Conservation (phyloP, 2,113 vertebrate species). For the Gallinago media region DNA sequence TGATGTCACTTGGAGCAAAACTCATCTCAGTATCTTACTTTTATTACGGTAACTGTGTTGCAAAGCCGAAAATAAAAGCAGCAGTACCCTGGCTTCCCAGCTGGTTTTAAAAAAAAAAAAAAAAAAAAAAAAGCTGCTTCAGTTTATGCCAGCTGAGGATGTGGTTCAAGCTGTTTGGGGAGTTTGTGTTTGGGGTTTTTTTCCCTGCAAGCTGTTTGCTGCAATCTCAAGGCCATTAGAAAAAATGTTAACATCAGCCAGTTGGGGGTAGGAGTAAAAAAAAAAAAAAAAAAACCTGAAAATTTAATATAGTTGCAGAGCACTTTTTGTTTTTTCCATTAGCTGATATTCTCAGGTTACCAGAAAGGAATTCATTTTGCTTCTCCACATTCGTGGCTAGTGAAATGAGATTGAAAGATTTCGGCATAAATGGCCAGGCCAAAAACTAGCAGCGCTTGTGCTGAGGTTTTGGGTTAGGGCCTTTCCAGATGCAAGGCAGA, state of each 20-base stretch:
- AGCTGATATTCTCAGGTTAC: slow-evolving; percentile 60
- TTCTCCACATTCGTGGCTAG: slow-evolving; percentile 4
- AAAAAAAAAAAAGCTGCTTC: not conserved
- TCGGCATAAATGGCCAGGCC: slow-evolving; percentile 3
- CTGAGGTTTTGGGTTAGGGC: not conserved
- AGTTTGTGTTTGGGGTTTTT: not conserved
- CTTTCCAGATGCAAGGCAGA: not conserved
- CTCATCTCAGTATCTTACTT: not conserved
- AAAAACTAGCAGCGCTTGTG: not conserved
- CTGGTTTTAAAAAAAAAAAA: not conserved
- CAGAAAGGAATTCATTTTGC: slow-evolving; percentile 44
- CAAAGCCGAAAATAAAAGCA: slow-evolving; percentile 35
- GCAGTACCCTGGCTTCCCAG: not conserved
- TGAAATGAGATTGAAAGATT: slow-evolving; percentile 5
- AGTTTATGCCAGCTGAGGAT: slow-evolving; percentile 5
- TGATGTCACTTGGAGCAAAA: slow-evolving; percentile 34
- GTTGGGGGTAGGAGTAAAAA: slow-evolving; percentile 23
- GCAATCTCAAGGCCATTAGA: slow-evolving; percentile 6
- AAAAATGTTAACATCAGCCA: slow-evolving; percentile 42
- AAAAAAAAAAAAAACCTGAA: slow-evolving; percentile 48
- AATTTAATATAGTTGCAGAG: slow-evolving; percentile 40
- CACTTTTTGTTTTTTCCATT: slow-evolving; percentile 63
- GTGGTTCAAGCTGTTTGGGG: not conserved
- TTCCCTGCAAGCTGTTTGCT: not conserved
- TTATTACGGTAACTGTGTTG: not conserved